Evolutionary conservation across 2,797 vertebrate genomes (phyloP), one percentile per base, ranked within the genome.

Genomic region (Pangasius djambal): DNA sequence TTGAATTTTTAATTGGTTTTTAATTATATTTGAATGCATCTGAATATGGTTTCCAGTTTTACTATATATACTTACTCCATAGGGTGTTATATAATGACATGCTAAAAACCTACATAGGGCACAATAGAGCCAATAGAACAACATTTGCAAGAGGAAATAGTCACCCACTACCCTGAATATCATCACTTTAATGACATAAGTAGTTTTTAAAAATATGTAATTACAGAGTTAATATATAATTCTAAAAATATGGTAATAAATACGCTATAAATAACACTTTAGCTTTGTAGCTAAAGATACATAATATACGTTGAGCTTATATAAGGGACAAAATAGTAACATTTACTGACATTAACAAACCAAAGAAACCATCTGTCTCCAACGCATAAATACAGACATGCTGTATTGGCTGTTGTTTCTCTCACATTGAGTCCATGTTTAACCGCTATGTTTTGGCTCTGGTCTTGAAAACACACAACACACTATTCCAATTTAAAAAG

Each of bases 371-470:
- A 55, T 34, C n/a, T 52, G 72, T 31, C 52, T 16, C 40, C 9
- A 50, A 87, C 61, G 63, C 74, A 85, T 67, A 77, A 52, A 72
- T 52, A 85, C 57, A 86, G 20, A 63, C 74, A 72, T 83, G 44
- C 50, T 82, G 69, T 70, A 74, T 72, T 91, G 86, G 70, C 63
- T 44, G n/a, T 72, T 87, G 75, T 78, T 72, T 59, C 70, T 82
- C 89, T 86, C 91, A 91, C 89, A 88, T 90, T 90, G 90, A 83
- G 70, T 88, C 91, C 44, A 69, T 85, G 83, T 69, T 69, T 89
- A 86, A 90, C 91, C 74, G 59, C 88, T 31, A 22, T 89, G 81
- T 79, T 88, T 79, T 90, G 87, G 85, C 74, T 83, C 55, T 10
- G 52, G 28, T 69, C 16, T 61, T 78, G 50, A 59, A 87, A 79